Evolutionary conservation across 2,113 vertebrate genomes (phyloP).

Genomic region (Petaurus breviceps): DNA sequence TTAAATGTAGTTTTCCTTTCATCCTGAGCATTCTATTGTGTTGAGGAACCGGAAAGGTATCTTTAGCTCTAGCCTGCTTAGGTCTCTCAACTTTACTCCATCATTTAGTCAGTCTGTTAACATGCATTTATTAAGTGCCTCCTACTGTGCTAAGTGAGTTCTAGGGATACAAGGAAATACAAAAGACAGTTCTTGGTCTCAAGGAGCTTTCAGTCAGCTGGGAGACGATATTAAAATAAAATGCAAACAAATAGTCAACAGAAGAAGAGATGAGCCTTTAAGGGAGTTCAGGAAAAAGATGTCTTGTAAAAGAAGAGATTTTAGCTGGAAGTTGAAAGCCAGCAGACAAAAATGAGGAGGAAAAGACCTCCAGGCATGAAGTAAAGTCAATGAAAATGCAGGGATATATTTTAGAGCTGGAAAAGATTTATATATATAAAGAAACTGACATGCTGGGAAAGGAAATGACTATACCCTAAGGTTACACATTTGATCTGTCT

Average conservation of each 20-base stretch:
- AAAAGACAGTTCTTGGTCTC: not conserved
- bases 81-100: not conserved
- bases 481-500: not conserved
- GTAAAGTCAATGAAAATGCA: not conserved
- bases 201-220: too few relatives aligned
- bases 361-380: not conserved
- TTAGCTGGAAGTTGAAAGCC: not conserved
- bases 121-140: not conserved
- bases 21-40: not conserved
- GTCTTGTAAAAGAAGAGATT: not conserved
- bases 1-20: not conserved
- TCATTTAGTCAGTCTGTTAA: constrained; percentile 27
- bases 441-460: not conserved
- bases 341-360: not conserved
- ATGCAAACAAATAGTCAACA: not conserved
- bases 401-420: not conserved
- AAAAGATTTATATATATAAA: not conserved
- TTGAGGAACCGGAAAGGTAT: constrained; percentile 53
- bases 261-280: not conserved
- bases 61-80: constrained; percentile 14
- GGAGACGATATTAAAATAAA: too few relatives aligned
- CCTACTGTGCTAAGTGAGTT: not conserved
- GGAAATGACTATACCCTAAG: not conserved
- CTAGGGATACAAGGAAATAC: not conserved
- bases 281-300: not conserved